phyloP scores from a whole-genome alignment of 2,888 invertebrate genomes.

The Allolobophora icterica region DNA sequence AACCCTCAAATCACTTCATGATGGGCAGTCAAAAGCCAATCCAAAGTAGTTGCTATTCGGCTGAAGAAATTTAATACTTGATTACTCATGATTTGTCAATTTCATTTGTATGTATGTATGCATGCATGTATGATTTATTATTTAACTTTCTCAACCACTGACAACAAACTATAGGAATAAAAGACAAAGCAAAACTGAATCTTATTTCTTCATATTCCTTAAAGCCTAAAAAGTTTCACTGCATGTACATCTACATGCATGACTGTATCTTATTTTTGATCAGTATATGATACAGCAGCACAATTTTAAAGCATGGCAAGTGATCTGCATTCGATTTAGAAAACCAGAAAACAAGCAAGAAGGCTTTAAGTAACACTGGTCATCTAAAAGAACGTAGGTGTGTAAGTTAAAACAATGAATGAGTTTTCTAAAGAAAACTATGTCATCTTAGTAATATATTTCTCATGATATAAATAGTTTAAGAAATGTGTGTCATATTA shows the following conservation, averaged over 20 bases:
- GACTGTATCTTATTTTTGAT: too few species aligned
- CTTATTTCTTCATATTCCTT: neutral
- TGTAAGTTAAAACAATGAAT: too few species aligned
- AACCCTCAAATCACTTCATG: neutral
- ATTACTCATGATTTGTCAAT: too few species aligned
- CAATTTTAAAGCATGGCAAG: neutral
- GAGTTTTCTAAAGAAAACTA: too few species aligned
- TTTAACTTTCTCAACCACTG: neutral
- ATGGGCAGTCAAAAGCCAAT: neutral
- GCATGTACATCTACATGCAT: neutral
- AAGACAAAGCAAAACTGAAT: neutral
- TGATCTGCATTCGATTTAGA: neutral
- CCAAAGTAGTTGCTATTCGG: neutral
- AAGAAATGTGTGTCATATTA: neutral
- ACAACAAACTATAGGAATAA: neutral
- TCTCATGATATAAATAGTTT: too few species aligned
- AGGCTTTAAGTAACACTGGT: neutral
- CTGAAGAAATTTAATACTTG: neutral
- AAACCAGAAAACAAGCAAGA: neutral
- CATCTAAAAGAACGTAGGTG: too few species aligned
- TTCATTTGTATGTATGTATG: too few species aligned
- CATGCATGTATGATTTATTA: too few species aligned
- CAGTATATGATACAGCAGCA: neutral
- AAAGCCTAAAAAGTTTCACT: neutral
- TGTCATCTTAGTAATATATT: too few species aligned